Conservation (phyloP, 2,888 invertebrate genomes). For the Eupithecia dodoneata region DNA sequence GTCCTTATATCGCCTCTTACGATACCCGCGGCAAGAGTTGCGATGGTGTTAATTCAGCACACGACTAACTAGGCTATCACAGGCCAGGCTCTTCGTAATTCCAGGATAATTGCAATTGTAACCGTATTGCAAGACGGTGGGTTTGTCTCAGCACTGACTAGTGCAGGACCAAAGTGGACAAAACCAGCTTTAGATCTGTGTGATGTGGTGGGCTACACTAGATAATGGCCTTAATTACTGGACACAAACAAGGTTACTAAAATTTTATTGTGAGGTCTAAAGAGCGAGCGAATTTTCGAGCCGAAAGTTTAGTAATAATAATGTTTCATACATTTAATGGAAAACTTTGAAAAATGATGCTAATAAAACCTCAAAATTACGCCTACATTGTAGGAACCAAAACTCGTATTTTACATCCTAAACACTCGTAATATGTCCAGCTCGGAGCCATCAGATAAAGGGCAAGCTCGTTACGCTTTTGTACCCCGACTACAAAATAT, state of each 20-base stretch:
- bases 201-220: not conserved
- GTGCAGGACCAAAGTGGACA: too few species aligned
- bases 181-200: too few species aligned
- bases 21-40: too few species aligned
- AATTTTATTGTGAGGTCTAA: not conserved
- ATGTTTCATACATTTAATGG: not conserved
- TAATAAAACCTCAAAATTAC: constrained; percentile 17
- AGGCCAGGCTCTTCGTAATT: not conserved
- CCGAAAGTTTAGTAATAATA: not conserved
- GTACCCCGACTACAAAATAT: constrained; percentile 39
- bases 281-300: not conserved
- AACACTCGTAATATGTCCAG: constrained; percentile 45
- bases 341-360: not conserved
- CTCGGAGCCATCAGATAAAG: constrained; percentile 41
- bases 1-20: too few species aligned
- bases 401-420: constrained; percentile 40
- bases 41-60: too few species aligned
- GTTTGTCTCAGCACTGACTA: not conserved
- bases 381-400: constrained; percentile 42
- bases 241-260: too few species aligned
- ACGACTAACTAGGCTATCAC: too few species aligned
- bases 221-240: not conserved
- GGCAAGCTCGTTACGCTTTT: constrained; percentile 34
- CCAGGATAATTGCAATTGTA: not conserved
- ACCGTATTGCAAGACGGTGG: not conserved